Conservation (phyloP, 2,888 invertebrate species). For the Coenonympha glycerion region DNA sequence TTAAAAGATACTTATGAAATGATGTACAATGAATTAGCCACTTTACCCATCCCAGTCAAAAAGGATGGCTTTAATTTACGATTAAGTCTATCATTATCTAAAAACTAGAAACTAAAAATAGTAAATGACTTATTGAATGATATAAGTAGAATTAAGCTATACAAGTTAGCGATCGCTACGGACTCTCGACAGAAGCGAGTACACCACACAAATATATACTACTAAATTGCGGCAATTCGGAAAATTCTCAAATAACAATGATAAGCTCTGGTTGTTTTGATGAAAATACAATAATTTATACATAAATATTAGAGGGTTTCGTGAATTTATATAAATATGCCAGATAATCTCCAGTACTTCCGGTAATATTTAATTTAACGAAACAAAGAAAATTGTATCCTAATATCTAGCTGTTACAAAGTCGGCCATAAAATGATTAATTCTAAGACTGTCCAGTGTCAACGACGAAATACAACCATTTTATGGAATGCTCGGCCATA, state of each 20-base stretch:
- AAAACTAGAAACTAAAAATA: constrained; percentile 17
- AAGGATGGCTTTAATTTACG: too few relatives aligned
- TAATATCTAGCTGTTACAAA: too few relatives aligned
- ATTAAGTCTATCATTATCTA: too few relatives aligned
- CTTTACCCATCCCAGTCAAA: constrained; percentile 30
- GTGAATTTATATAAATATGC: background rate
- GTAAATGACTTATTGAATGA: constrained; percentile 44
- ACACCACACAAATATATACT: background rate
- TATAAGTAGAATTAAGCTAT: constrained; percentile 42
- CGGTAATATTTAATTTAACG: background rate
- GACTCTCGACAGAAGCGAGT: constrained; percentile 24
- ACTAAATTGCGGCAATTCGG: background rate
- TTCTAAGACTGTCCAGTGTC: too few relatives aligned
- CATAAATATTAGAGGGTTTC: background rate
- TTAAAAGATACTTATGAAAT: constrained; percentile 32
- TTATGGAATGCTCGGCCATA: too few relatives aligned
- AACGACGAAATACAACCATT: too few relatives aligned
- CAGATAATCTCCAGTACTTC: background rate
- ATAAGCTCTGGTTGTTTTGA: background rate
- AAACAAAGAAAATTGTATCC: too few relatives aligned
- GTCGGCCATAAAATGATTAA: too few relatives aligned
- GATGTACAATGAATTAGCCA: constrained; percentile 32
- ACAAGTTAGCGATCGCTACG: constrained; percentile 47
- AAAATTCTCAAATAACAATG: background rate
- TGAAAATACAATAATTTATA: background rate